phyloP scores from a whole-genome alignment of 2,113 vertebrate genomes.

The Andinoacara biseriatus region DNA sequence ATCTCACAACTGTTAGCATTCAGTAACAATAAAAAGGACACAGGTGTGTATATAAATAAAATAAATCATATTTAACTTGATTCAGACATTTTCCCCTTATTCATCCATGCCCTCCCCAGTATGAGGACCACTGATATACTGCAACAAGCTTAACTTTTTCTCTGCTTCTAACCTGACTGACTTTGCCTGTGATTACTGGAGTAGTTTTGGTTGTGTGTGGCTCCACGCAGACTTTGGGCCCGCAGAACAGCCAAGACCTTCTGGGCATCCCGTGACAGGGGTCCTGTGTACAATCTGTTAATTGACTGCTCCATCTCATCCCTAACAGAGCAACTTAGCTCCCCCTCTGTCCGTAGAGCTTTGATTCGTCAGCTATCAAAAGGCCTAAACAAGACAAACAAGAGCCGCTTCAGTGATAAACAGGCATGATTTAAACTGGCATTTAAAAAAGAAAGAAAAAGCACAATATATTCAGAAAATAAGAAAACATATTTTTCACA shows the following conservation, averaged over 20 bases:
- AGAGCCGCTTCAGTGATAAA: constrained; percentile 14
- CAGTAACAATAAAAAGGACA: not conserved
- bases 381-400: constrained; percentile 17
- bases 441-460: not conserved
- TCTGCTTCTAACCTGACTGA: constrained; percentile 63
- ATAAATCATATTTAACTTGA: not conserved
- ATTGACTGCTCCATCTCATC: constrained; percentile 78
- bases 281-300: constrained; percentile 71
- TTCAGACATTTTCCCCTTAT: not conserved
- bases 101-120: not conserved
- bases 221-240: constrained; percentile 53
- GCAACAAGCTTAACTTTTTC: not conserved
- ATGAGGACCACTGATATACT: not conserved
- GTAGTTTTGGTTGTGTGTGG: constrained; percentile 18
- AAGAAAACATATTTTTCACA: not conserved
- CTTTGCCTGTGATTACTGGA: constrained; percentile 38
- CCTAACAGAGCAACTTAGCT: constrained; percentile 9
- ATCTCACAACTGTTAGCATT: not conserved
- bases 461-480: not conserved
- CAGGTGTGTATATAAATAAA: not conserved
- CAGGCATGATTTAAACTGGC: not conserved
- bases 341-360: constrained; percentile 10
- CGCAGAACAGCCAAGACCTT: constrained; percentile 86
- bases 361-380: constrained; percentile 11
- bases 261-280: constrained; percentile 85